A percentile compares a stretch with the other conserved stretches of the same genome.
phyloP scores from a whole-genome alignment of 2,797 vertebrate species.

The Melanotaenia boesemani region DNA sequence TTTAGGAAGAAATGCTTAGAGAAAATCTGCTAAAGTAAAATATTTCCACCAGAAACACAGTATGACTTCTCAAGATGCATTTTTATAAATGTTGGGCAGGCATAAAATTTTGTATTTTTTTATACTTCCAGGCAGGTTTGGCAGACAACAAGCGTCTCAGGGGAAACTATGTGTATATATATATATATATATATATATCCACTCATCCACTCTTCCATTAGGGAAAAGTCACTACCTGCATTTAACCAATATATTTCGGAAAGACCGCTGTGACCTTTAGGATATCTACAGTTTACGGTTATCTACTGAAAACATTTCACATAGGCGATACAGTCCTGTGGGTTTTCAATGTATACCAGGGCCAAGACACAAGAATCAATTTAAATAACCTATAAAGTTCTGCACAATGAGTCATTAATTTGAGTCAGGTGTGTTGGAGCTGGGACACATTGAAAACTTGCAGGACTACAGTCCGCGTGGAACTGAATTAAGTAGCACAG shows the following conservation, averaged over 20 bases:
- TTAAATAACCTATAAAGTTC: no score
- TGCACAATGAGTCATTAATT: no score
- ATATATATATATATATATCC: no score
- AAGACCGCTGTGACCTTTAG: not conserved
- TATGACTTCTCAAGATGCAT: not conserved
- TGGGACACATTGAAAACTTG: no score
- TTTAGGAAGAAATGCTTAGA: not conserved
- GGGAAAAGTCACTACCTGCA: not conserved
- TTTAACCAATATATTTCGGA: constrained; percentile 6
- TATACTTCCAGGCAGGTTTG: not conserved
- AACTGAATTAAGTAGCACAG: not conserved
- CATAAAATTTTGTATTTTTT: no score
- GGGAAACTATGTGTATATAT: not conserved
- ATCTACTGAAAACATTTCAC: constrained; percentile 17
- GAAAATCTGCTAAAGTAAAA: not conserved
- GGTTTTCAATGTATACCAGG: no score
- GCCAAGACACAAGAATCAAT: no score
- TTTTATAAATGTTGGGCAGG: not conserved
- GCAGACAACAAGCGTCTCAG: not conserved
- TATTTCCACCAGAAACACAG: not conserved
- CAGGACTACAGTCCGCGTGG: no score
- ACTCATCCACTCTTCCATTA: not conserved
- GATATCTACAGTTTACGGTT: constrained; percentile 1
- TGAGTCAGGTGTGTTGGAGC: no score
- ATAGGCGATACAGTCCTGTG: not conserved